Base-by-base conservation (phyloP, 1,140 invertebrate species). In the Drosophila tristis region DNA sequence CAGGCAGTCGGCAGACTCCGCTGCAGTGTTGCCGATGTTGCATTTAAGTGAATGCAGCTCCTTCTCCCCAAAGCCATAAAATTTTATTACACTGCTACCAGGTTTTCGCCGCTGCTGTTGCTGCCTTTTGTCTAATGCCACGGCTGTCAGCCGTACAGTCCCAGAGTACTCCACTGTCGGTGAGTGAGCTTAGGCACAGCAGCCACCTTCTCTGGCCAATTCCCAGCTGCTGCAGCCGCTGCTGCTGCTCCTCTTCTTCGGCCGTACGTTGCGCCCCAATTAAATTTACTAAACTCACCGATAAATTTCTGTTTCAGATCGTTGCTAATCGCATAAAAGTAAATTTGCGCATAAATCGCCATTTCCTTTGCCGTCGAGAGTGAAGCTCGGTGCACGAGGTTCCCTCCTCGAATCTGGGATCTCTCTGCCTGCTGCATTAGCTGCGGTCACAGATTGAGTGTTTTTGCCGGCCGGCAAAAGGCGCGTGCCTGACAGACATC, bases 271-370 rank as follows among this genome's bases (percentile, higher is more conserved):
- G 74, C 76, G 84, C 58, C 85, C 84, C 84, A 89, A 89, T 89
- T 89, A 89, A 89, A 89, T 89, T 89, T 87, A 89, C 84, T 89
- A 89, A 89, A 89, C 85, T 89, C 63, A 66, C 56, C 84, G 84
- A 89, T 89, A 89, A 89, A 89, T 89, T 87, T 76, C 61, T 77
- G 72, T 80, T 72, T 73, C 72, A 64, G 82, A 78, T 87, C 72
- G 71, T 82, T 82, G 85, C 84, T 87, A 89, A 89, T 87, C 84
- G 84, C 84, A 89, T 89, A 89, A 89, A 89, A 89, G 79, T 89
- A 89, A 89, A 89, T 89, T 89, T 82, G 85, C 79, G 84, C 84
- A 84, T 89, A 89, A 89, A 89, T 89, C 85, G 79, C 60, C 74
- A 64, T 77, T 85, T 72, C 26, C 67, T 39, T 16, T 35, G n/a